Conservation (phyloP, 2,797 vertebrate species). For the Smutsia gigantea region DNA sequence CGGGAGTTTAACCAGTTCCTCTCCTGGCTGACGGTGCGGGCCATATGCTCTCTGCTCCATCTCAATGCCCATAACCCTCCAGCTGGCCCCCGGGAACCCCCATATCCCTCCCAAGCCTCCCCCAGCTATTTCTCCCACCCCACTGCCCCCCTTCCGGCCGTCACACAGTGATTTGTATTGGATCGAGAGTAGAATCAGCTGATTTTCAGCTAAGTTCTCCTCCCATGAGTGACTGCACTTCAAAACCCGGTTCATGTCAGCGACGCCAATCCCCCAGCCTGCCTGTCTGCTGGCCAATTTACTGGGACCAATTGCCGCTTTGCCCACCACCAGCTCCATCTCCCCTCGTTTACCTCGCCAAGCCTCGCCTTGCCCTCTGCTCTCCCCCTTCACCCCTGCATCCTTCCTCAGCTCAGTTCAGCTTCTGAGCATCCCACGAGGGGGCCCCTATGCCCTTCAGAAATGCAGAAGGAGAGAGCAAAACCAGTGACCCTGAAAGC, state of each 20-base stretch:
- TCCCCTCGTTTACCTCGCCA: fast-evolving
- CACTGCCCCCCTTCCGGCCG: background rate
- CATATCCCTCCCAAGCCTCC: fast-evolving
- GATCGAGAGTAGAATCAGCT: conserved; percentile 35
- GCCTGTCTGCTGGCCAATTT: background rate
- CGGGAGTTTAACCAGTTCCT: background rate
- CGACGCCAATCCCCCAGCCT: background rate
- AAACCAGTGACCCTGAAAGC: background rate
- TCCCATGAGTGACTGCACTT: conserved; percentile 54
- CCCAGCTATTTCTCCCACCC: background rate
- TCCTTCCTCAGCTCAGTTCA: background rate
- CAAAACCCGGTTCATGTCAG: conserved; percentile 17
- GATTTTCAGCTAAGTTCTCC: conserved; percentile 62
- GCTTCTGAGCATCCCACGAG: background rate
- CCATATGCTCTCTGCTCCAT: fast-evolving
- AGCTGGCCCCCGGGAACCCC: background rate
- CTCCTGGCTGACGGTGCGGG: no score
- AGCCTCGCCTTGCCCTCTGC: background rate
- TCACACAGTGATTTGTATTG: background rate
- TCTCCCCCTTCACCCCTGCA: fast-evolving
- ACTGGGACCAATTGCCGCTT: background rate
- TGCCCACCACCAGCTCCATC: background rate
- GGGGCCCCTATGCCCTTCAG: background rate
- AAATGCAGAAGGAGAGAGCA: background rate
- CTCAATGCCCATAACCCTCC: background rate